Conservation (phyloP, 2,888 invertebrate genomes). For the Pinctada fucata region DNA sequence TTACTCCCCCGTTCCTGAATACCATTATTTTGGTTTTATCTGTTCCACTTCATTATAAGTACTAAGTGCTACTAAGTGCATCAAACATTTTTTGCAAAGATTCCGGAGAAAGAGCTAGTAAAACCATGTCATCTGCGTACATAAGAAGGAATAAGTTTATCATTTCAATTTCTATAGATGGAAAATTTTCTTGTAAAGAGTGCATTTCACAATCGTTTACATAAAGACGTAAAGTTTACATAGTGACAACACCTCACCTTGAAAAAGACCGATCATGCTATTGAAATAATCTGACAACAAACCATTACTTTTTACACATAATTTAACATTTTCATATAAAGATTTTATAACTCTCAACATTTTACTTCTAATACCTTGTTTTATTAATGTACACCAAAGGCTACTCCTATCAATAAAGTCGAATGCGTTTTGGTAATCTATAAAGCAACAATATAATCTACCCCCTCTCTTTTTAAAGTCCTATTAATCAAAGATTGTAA, state of each 20-base stretch:
- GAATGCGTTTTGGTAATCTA: constrained; percentile 24
- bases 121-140: not conserved
- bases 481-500: not conserved
- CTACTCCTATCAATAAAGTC: constrained; percentile 9
- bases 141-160: constrained; percentile 1
- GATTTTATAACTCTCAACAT: not conserved
- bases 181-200: not conserved
- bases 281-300: not conserved
- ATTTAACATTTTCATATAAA: not conserved
- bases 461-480: not conserved
- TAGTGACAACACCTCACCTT: not conserved
- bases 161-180: not conserved
- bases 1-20: not conserved
- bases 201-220: not conserved
- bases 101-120: not conserved
- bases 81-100: not conserved
- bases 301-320: not conserved
- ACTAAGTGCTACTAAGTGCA: not conserved
- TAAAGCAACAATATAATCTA: constrained; percentile 15
- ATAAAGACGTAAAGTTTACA: not conserved
- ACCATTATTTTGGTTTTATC: constrained; percentile 21
- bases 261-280: not conserved
- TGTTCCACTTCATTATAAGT: not conserved
- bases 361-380: not conserved
- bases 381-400: not conserved